Conservation (phyloP, 2,113 vertebrate genomes). For the Cephalopholis sonnerati region DNA sequence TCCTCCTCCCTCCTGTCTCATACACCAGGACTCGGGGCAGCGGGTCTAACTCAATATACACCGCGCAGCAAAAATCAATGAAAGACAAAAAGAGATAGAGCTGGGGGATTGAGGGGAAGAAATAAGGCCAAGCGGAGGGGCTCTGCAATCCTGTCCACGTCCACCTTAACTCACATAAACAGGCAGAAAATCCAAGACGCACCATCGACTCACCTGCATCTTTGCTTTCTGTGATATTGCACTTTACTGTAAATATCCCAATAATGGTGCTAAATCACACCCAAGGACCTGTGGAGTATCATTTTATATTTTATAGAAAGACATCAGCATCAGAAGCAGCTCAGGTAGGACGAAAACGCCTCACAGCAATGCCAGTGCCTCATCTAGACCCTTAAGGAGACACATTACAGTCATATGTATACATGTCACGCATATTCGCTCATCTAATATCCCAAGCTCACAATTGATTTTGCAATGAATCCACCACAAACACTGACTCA, state of each 20-base stretch:
- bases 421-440: background rate
- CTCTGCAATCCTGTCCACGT: slow-evolving; percentile 17
- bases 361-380: background rate
- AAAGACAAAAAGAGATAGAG: slow-evolving; percentile 43
- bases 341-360: too few species aligned
- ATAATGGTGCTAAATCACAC: background rate
- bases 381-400: background rate
- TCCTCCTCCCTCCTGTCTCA: slow-evolving; percentile 44
- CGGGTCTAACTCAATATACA: slow-evolving; percentile 65
- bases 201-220: background rate
- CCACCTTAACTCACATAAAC: slow-evolving; percentile 4
- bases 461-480: slow-evolving; percentile 15
- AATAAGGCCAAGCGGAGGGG: slow-evolving; percentile 37
- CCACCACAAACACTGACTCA: slow-evolving; percentile 20
- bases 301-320: background rate
- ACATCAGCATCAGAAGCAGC: background rate
- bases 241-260: background rate
- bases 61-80: slow-evolving; percentile 73
- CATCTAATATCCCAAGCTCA: slow-evolving; percentile 6
- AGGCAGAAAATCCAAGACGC: background rate
- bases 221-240: background rate
- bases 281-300: background rate
- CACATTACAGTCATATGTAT: background rate
- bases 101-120: slow-evolving; percentile 2
- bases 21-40: slow-evolving; percentile 47